Conservation (phyloP, 2,113 vertebrate genomes). For the Notothenia coriiceps region DNA sequence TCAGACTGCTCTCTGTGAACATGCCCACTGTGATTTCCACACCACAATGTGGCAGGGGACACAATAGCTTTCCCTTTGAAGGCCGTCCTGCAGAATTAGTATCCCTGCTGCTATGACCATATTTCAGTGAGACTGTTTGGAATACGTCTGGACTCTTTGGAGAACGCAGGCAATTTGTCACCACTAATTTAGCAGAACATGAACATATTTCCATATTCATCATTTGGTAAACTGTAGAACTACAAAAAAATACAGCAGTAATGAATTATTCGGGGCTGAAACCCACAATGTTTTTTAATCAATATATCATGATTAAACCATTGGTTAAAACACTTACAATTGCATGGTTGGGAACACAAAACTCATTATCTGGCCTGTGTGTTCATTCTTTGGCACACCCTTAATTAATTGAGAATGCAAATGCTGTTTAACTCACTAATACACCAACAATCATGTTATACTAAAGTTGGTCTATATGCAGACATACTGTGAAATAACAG, state of each 20-base stretch:
- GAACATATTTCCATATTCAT: constrained; percentile 57
- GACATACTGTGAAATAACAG: not conserved
- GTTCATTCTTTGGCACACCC: not conserved
- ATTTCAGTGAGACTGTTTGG: constrained; percentile 51
- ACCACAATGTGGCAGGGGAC: constrained; percentile 63
- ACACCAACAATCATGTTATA: not conserved
- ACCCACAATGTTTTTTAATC: constrained; percentile 21
- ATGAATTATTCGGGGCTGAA: constrained; percentile 38
- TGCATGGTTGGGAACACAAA: not conserved
- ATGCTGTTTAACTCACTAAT: not conserved
- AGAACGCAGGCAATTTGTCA: constrained; percentile 55
- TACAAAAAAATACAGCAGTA: constrained; percentile 10
- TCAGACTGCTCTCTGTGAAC: constrained; percentile 58
- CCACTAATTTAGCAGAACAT: constrained; percentile 41
- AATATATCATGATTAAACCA: constrained; percentile 25
- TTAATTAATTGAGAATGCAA: not conserved
- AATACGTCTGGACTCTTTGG: constrained; percentile 50
- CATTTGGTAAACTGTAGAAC: constrained; percentile 32
- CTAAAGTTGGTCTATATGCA: not conserved
- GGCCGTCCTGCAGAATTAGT: constrained; percentile 41
- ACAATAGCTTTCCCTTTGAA: constrained; percentile 70
- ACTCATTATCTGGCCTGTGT: not conserved
- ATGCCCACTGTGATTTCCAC: constrained; percentile 73
- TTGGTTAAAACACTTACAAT: not conserved
- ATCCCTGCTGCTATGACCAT: constrained; percentile 50